Percentiles rank a stretch among this genome's conserved stretches.
Conservation (phyloP, 2,888 invertebrate genomes). For the Drosophila emarginata region DNA sequence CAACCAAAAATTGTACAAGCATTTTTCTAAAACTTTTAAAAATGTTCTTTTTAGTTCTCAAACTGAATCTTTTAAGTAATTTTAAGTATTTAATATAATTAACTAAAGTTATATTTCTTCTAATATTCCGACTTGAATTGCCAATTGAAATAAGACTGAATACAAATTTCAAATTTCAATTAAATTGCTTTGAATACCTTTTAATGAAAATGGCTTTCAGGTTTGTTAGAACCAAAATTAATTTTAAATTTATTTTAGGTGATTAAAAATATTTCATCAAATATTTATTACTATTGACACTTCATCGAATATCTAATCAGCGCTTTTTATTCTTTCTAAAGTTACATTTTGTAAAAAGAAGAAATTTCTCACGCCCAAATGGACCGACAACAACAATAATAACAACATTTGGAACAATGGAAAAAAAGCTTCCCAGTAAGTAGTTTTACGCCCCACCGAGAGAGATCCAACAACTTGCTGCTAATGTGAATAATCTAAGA, state of each 20-base stretch:
- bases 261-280: neutral
- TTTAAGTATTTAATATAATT: too few relatives aligned
- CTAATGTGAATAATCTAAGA: constrained; percentile 40
- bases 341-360: neutral
- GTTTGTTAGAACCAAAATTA: too few relatives aligned
- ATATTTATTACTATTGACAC: neutral
- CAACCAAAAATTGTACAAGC: too few relatives aligned
- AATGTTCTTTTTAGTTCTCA: too few relatives aligned
- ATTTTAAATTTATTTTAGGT: neutral
- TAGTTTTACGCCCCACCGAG: constrained; percentile 42
- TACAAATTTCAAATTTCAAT: too few relatives aligned
- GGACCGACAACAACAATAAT: neutral
- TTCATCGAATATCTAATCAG: neutral
- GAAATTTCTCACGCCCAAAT: constrained; percentile 39
- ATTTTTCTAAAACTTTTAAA: too few relatives aligned
- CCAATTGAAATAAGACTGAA: too few relatives aligned
- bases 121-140: too few relatives aligned
- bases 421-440: constrained; percentile 31
- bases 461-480: constrained; percentile 33
- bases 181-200: too few relatives aligned
- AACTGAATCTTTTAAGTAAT: too few relatives aligned
- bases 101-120: too few relatives aligned
- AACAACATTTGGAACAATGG: constrained; percentile 1
- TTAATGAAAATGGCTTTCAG: too few relatives aligned
- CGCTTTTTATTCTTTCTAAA: neutral